Base-by-base conservation (phyloP, 2,797 vertebrate species). In the Anas flavirostris region DNA sequence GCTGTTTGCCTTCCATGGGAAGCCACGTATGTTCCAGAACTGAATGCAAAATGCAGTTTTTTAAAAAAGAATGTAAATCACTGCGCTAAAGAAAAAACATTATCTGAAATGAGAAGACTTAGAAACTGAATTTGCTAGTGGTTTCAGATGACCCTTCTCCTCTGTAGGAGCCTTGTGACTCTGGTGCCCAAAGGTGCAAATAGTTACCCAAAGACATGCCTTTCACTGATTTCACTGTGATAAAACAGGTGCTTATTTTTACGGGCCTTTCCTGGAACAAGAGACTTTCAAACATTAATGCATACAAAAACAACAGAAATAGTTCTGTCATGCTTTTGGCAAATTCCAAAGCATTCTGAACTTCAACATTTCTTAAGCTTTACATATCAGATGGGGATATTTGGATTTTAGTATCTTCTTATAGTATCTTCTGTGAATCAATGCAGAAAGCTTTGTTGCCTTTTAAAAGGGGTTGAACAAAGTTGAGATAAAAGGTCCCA, bases 401-500 rank as follows among this genome's bases (percentile, higher is more conserved):
- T 43, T 72, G 16, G 80, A 35, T 39, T 90, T 90, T 23, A 82
- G 44, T 44, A 44, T 43, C 43, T 17, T 53, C 59, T 78, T 86
- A 50, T 8, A 33, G 18, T 19, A 60, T 31, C 83, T 90, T 37
- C 56, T 44, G 15, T 8, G n/a, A 91, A 46, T 74, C 88, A 66
- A 2, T 21, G 33, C 5, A 81, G 79, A 87, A 93, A 28, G 66
- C 37, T 89, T 74, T 66, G 43, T 72, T 70, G 83, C 37, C 56
- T 94, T 90, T 84, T 76, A 80, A 73, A 88, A 84, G 83, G 60
- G 28, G 39, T 35, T 46, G 81, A 95, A 85, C 75, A 78, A 83
- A 91, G 55, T 75, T 64, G 86, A 77, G 80, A 88, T 48, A 81
- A 87, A 95, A 88, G 88, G 95, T 90, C 63, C 5, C 83, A 60